These are phyloP conservation scores for Myotis davidii DNA, from an alignment of 2,113 vertebrate species.

Conservation along the genomic window DNA sequence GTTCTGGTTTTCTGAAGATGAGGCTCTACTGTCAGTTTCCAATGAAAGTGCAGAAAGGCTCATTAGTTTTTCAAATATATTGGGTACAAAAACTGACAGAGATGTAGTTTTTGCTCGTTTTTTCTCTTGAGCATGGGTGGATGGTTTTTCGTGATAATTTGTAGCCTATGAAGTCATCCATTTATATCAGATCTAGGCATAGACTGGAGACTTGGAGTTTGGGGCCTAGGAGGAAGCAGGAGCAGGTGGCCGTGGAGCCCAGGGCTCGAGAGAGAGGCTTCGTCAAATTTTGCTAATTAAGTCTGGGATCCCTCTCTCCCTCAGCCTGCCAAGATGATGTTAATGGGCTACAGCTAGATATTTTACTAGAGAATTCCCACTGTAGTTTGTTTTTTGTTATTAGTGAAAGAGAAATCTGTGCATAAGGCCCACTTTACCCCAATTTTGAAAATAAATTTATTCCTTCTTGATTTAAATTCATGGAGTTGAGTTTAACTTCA, in stretches of 20 bases:
- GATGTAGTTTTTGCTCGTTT: neutral
- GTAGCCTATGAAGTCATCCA: neutral
- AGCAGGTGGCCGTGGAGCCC: conserved; percentile 5
- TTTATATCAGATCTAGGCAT: neutral
- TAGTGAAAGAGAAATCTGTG: conserved; percentile 44
- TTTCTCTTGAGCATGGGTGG: neutral
- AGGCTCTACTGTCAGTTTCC: neutral
- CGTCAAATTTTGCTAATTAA: conserved; percentile 73
- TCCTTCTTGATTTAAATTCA: conserved; percentile 58
- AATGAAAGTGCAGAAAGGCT: neutral
- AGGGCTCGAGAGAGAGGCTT: conserved; percentile 27
- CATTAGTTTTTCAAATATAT: conserved; percentile 10
- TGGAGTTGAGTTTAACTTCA: conserved; percentile 56
- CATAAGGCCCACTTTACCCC: neutral
- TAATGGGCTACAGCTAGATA: neutral
- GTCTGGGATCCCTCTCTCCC: conserved; percentile 42
- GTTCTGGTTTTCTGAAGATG: neutral
- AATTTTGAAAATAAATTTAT: conserved; percentile 42
- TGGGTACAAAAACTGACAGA: neutral
- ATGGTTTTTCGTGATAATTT: conserved; percentile 11
- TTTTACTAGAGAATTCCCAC: conserved; percentile 62
- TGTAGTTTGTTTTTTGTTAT: conserved; percentile 40
- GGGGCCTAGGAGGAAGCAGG: neutral
- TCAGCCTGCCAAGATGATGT: conserved; percentile 39
- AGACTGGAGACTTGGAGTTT: conserved; percentile 28